phyloP scores from a whole-genome alignment of 2,797 vertebrate species.

The Myotis findleyi region DNA sequence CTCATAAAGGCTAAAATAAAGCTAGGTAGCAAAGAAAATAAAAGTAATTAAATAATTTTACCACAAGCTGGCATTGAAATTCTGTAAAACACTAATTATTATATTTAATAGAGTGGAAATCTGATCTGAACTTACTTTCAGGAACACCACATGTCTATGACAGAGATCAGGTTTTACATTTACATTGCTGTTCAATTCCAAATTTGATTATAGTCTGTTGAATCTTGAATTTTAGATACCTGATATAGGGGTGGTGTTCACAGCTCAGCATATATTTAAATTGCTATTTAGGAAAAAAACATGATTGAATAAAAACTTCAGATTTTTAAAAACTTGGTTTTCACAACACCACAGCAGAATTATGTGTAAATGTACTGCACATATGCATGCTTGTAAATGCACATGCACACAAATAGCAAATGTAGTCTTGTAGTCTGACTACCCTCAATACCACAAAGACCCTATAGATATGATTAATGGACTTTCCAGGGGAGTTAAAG shows the following conservation, averaged over 20 bases:
- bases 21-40: slow-evolving; percentile 55
- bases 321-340: slow-evolving; percentile 65
- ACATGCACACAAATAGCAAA: slow-evolving; percentile 30
- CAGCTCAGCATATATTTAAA: slow-evolving; percentile 61
- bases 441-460: slow-evolving; percentile 41
- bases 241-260: slow-evolving; percentile 42
- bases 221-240: slow-evolving; percentile 66
- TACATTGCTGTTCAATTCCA: slow-evolving; percentile 50
- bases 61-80: slow-evolving; percentile 52
- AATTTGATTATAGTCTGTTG: neutral
- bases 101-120: slow-evolving; percentile 53
- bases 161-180: slow-evolving; percentile 50
- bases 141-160: neutral
- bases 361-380: slow-evolving; percentile 55
- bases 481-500: slow-evolving; percentile 77
- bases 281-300: neutral
- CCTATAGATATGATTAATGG: neutral
- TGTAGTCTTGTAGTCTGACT: neutral
- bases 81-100: slow-evolving; percentile 51
- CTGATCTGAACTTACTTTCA: slow-evolving; percentile 54
- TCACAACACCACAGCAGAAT: slow-evolving; percentile 58
- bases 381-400: slow-evolving; percentile 64
- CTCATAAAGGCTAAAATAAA: slow-evolving; percentile 72
- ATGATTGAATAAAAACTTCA: slow-evolving; percentile 44
- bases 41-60: slow-evolving; percentile 44